These are phyloP conservation scores for Oreochromis niloticus DNA, from an alignment of 2,113 vertebrate species.

Conservation along the genomic window DNA sequence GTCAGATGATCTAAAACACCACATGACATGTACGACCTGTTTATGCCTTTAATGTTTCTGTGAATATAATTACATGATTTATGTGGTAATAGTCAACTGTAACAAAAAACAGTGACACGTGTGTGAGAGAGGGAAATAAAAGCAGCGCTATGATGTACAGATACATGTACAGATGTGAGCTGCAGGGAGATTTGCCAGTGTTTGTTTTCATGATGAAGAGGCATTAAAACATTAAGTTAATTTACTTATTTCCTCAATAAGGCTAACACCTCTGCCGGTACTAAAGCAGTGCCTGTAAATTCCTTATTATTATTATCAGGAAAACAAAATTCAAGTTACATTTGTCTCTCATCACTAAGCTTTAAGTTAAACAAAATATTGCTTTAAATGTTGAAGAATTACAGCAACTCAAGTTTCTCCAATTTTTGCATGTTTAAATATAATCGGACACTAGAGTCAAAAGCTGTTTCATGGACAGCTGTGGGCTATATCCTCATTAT, in stretches of 20 bases:
- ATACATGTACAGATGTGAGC: not conserved
- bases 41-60: not conserved
- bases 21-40: not conserved
- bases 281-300: not conserved
- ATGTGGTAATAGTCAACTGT: not conserved
- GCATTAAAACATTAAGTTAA: not conserved
- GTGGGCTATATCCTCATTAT: not conserved
- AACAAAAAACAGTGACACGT: not conserved
- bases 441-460: not conserved
- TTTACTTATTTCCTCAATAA: not conserved
- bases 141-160: not conserved
- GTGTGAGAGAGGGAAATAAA: not conserved
- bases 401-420: not conserved
- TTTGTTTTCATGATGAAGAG: not conserved
- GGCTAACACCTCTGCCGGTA: rapidly evolving
- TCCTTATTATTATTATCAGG: not conserved
- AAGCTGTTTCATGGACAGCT: not conserved
- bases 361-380: not conserved
- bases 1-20: not conserved
- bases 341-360: not conserved
- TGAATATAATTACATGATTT: not conserved
- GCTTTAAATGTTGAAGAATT: not conserved
- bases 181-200: not conserved
- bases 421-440: not conserved
- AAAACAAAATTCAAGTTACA: not conserved